phyloP scores from a whole-genome alignment of 2,797 vertebrate species.

The Tenualosa thibaudeaui region DNA sequence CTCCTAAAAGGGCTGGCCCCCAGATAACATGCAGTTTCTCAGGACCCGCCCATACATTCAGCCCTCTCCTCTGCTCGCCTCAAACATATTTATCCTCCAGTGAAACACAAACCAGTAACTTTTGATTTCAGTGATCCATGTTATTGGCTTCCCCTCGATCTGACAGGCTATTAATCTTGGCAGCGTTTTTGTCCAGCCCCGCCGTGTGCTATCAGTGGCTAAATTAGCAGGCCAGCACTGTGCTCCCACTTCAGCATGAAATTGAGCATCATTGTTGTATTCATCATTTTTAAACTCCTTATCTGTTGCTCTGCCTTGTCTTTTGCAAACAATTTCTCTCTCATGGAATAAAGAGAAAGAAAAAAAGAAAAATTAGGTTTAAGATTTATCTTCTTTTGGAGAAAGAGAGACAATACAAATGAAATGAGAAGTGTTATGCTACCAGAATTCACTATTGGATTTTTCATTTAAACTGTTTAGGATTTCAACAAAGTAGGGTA shows the following conservation, averaged over 20 bases:
- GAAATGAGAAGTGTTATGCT: not conserved
- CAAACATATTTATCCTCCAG: conserved; percentile 65
- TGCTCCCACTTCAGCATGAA: conserved; percentile 63
- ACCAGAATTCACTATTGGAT: conserved; percentile 10
- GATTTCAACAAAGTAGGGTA: not conserved
- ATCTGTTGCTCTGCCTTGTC: conserved; percentile 50
- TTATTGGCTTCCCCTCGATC: conserved; percentile 70
- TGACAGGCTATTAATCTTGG: conserved; percentile 76
- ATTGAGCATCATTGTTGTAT: conserved; percentile 63
- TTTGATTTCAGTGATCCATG: conserved; percentile 76
- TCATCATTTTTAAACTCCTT: conserved; percentile 63
- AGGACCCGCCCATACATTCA: conserved; percentile 51
- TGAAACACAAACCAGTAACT: conserved; percentile 63
- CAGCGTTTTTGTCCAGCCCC: conserved; percentile 55
- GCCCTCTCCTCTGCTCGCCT: conserved; percentile 45
- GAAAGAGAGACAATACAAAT: not conserved
- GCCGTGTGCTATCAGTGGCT: conserved; percentile 50
- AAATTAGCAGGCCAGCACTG: conserved; percentile 59
- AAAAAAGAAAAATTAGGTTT: conserved; percentile 51
- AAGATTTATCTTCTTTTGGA: conserved; percentile 40
- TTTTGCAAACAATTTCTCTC: conserved; percentile 48
- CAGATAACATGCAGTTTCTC: conserved; percentile 46
- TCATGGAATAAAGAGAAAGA: not conserved
- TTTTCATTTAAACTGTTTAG: not conserved
- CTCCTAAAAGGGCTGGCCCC: not conserved